Base-by-base conservation (phyloP, 2,888 invertebrate genomes). In the Lumbricus terrestris region DNA sequence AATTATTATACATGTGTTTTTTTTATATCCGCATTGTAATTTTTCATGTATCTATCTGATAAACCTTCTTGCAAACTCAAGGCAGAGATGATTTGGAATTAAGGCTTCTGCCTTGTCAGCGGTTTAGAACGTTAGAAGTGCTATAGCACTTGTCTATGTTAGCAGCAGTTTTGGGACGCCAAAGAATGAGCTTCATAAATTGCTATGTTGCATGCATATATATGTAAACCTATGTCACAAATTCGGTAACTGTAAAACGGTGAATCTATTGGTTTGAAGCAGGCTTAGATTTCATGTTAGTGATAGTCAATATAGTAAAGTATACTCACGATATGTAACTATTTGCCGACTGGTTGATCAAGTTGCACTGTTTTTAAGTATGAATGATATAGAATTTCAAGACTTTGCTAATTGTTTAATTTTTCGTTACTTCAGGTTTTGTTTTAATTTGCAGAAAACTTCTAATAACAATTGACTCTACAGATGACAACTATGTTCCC, bases 401-500 rank as follows among this genome's bases (percentile, higher is more conserved):
- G 69, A n/a, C n/a, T n/a, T 69, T n/a, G 29, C 8, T 69, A 69
- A 69, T 69, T n/a, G 29, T 69, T n/a, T n/a, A 69, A 69, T 69
- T 29, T 47, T 69, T 69, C 29, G 69, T 69, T 69, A 69, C 69
- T n/a, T 69, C 8, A 47, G 6, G 69, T 69, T 69, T 69, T 69
- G n/a, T 5, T 69, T 69, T n/a, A n/a, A 69, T 69, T 69, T 69
- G n/a, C 85, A 94, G 94, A 92, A 93, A 93, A 88, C 92, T 95
- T 88, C 93, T 93, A 47, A 89, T 94, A 33, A 92, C 92, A 8
- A 91, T 95, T 69, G 94, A 94, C 91, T 93, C 93, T 35, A 92
- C 93, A 89, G 95, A 95, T 93, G 94, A 94, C 91, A 95, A 94
- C 90, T 95, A 94, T 91, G 92, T 95, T 40, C 95, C 95, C 4